Conservation (phyloP, 53 echinoderm and acorn worm genomes). For the Actinopyga echinites region DNA sequence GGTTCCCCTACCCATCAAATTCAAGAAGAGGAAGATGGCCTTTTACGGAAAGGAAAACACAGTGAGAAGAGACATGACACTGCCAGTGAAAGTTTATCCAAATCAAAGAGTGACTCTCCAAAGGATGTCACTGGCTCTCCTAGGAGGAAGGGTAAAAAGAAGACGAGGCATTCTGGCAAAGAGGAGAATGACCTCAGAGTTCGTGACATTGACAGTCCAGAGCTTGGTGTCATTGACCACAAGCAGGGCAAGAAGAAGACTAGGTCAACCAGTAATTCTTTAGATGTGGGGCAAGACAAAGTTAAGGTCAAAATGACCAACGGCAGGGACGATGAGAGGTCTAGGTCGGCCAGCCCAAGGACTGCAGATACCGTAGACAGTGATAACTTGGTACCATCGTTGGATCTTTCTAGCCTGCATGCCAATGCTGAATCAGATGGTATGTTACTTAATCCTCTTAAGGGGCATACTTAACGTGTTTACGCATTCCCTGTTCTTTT, state of each 20-base stretch:
- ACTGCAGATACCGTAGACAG: slow-evolving; percentile 6
- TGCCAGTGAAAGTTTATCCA: not conserved
- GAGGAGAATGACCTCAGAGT: slow-evolving; percentile 25
- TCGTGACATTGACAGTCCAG: slow-evolving; percentile 29
- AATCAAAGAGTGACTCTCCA: not conserved
- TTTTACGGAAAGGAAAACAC: not conserved
- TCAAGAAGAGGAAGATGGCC: slow-evolving; percentile 9
- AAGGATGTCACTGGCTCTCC: slow-evolving; percentile 16
- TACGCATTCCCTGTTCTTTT: too few relatives aligned
- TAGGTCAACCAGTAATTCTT: slow-evolving; percentile 2
- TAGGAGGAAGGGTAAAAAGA: slow-evolving; percentile 8
- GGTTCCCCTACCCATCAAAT: not conserved
- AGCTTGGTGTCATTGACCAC: not conserved
- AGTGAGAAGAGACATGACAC: slow-evolving; percentile 7
- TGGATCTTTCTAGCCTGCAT: slow-evolving; percentile 82
- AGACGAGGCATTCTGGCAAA: slow-evolving; percentile 1
- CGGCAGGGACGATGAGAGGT: not conserved
- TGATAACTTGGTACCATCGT: slow-evolving; percentile 70
- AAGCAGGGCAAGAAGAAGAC: slow-evolving; percentile 31
- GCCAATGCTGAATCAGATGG: slow-evolving; percentile 85
- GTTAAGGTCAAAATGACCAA: not conserved
- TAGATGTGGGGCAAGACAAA: not conserved
- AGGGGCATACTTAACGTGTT: too few relatives aligned
- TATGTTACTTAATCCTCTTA: too few relatives aligned
- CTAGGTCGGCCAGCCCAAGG: slow-evolving; percentile 24